phyloP scores from a whole-genome alignment of 2,797 vertebrate species.

The Sciurus carolinensis region DNA sequence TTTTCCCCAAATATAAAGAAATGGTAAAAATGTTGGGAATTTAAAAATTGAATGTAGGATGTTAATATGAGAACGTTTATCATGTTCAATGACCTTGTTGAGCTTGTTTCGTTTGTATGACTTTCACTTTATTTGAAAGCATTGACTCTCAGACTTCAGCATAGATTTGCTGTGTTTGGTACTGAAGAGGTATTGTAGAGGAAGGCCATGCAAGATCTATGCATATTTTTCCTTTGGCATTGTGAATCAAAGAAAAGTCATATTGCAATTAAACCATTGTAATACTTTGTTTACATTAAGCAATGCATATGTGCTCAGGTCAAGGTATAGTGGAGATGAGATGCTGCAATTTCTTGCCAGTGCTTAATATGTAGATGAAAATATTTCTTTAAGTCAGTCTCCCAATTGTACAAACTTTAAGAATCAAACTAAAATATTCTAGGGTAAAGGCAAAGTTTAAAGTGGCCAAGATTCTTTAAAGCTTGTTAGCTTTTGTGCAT shows the following conservation, averaged over 20 bases:
- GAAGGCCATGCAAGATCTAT: neutral
- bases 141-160: neutral
- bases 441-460: neutral
- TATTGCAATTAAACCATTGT: neutral
- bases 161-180: neutral
- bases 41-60: neutral
- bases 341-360: neutral
- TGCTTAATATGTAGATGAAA: neutral
- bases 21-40: neutral
- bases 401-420: neutral
- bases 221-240: neutral
- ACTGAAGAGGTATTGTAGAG: neutral
- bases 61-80: neutral
- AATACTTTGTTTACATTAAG: neutral
- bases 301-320: neutral
- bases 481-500: neutral
- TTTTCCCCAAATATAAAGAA: slow-evolving; percentile 11
- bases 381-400: neutral
- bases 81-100: neutral
- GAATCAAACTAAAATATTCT: neutral
- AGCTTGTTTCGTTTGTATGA: neutral
- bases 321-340: neutral
- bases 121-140: neutral
- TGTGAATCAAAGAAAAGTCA: neutral
- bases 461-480: neutral